Evolutionary conservation across 1,140 invertebrate species (phyloP), one percentile per base, ranked within the genome.

Genomic region (Hylaeus volcanicus): DNA sequence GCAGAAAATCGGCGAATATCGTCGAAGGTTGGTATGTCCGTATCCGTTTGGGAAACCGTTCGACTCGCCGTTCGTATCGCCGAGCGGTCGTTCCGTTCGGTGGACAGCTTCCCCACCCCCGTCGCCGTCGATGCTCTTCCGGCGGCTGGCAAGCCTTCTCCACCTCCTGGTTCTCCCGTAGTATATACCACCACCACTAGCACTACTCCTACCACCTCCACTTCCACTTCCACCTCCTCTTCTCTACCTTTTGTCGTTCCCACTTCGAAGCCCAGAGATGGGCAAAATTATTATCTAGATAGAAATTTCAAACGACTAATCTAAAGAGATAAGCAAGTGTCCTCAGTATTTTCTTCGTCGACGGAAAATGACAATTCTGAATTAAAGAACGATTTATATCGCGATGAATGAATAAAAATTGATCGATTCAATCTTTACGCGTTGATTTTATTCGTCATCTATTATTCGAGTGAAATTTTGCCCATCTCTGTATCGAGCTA

Each of bases 11-110:
- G 56, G 53, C 53, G 64, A 39, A 61, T 74, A 70, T 68, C 69
- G 69, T 61, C 45, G 68, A 71, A 58, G 9, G 45, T 81, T 51
- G 79, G 72, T 85, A 85, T 82, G 75, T 71, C 65, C 79, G 84
- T 74, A 63, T 66, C 70, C 79, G 72, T 85, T 77, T 71, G 66
- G 71, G 39, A 69, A 81, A 85, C 53, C 79, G 83, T 82, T 82
- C 71, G 77, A 82, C 85, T 82, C 70, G 83, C 60, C 53, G 71
- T 74, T 74, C 85, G 85, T 86, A 86, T 79, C 84, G 55, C 74
- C 85, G 85, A 81, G 84, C 85, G 83, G 83, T 85, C 81, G 79
- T 86, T 85, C 84, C 84, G 85, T 86, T 86, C 80, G 85, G 85
- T 85, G 85, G 74, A 86, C 85, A 85, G 79, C 85, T 82, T 86